Evolutionary conservation across 1,140 invertebrate genomes (phyloP), one percentile per base, ranked within the genome.

Genomic region (Araneus ventricosus): DNA sequence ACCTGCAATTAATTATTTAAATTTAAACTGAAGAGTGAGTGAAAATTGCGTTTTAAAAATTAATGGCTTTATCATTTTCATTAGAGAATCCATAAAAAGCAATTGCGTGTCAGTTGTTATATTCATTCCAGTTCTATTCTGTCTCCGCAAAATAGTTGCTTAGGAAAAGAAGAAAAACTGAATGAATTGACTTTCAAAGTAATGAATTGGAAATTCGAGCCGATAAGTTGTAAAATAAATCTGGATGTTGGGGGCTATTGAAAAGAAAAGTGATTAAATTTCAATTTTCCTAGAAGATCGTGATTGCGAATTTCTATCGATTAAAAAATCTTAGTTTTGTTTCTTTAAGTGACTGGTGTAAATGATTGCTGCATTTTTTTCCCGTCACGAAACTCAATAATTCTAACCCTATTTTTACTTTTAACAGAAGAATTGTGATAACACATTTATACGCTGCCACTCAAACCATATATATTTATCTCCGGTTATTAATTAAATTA

Each of bases 171-270:
- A 67, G 27, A 67, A 67, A 67, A 67, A 67, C 4, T 30, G 63
- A 34, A 22, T 37, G 2, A 17, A 75, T 17, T 37, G 10, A 4
- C 70, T 4, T 75, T 34, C 17, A 14, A 37, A 52, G 20, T 75
- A 75, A 75, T 75, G 37, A 37, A 37, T 75, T 22, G 30, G 37
- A 75, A 75, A 75, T 75, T 75, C 70, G 22, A 75, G 70, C 34
- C 34, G 30, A 75, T 75, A 75, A 75, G 20, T 75, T 75, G 70
- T 37, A 75, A 75, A 75, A 75, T 75, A 75, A 75, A 37, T 75
- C 70, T 37, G 10, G 5, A 14, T 75, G 34, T 37, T 75, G 20
- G 37, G 20, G 30, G 34, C 4, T 75, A 37, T 75, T 5, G 37
- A 37, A 37, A 22, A 37, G 30, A 6, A 37, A 37, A 75, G 30